These are phyloP conservation scores for Crotalus horridus DNA, from an alignment of 2,113 vertebrate species.

Conservation along the genomic window DNA sequence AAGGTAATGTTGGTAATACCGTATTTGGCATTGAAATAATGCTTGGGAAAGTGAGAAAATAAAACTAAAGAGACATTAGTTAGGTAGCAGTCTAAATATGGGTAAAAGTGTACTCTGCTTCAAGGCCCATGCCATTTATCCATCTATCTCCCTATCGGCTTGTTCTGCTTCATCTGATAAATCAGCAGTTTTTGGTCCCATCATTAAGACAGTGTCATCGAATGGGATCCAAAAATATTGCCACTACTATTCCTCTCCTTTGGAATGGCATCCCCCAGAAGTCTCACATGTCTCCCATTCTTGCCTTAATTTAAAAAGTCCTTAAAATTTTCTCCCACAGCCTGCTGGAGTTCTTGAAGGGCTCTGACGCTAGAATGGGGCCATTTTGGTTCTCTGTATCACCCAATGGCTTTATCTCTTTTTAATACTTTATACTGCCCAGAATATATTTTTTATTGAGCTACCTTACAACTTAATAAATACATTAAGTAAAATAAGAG, in stretches of 20 bases:
- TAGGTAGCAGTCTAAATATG: background rate
- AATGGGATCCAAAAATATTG: background rate
- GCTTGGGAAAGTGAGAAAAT: background rate
- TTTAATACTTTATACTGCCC: background rate
- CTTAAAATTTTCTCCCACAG: background rate
- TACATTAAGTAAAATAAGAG: background rate
- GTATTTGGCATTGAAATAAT: background rate
- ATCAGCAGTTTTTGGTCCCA: background rate
- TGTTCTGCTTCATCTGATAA: background rate
- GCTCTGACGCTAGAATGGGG: background rate
- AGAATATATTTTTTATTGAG: background rate
- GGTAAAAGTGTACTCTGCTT: background rate
- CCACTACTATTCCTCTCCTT: background rate
- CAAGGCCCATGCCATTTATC: background rate
- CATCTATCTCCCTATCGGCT: background rate
- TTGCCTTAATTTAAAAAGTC: background rate
- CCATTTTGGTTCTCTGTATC: background rate
- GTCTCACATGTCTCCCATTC: background rate
- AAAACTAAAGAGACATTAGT: background rate
- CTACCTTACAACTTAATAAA: background rate
- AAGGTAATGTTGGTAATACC: background rate
- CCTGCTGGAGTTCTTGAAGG: background rate
- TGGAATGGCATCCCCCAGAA: background rate
- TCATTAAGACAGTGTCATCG: background rate
- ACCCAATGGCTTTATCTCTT: background rate